Base-by-base conservation (phyloP, 2,113 vertebrate genomes). In the Ammospiza caudacuta region DNA sequence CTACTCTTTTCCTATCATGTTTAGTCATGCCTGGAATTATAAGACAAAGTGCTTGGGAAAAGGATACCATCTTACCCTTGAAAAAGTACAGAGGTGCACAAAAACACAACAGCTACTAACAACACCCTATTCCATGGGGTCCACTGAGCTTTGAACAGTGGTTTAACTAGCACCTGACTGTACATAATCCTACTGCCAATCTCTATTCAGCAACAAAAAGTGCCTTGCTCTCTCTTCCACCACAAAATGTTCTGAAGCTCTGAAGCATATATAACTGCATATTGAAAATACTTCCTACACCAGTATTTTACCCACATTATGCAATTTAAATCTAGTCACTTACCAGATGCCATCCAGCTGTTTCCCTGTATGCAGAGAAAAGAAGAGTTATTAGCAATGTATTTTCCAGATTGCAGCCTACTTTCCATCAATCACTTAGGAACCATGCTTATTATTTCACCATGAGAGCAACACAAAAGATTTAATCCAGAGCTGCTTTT, bases 281-380 rank as follows among this genome's bases (percentile, higher is more conserved):
- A 70, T 6, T 86, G 81, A 78, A 85, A 79, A 79, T 41, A 43
- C n/a, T 76, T 89, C 73, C 64, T 74, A 85, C 24, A 54, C 23
- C 29, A 23, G 11, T 69, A 52, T 43, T 35, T 73, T 79, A 89
- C 14, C 44, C 25, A 57, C 55, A 39, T 80, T 62, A 92, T 70
- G 44, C 54, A 92, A 70, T 76, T 89, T 83, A 96, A 91, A 89
- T 88, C 61, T 83, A 92, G 54, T 77, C 87, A 98, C 99, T 99
- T 97, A 99, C 99, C 99, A 99, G 97, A 99, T 98, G 91, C 99
- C 99, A 97, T 99, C 99, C 79, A 99, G 98, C 79, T 99, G 99
- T 96, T 98, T 99, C 79, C 99, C 99, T 99, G 98, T 89, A 66
- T 97, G 76, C 72, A 98, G 82, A 96, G 89, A 96, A 96, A 95